phyloP scores from a whole-genome alignment of 2,797 vertebrate species.

The Rhyacichthys aspro region DNA sequence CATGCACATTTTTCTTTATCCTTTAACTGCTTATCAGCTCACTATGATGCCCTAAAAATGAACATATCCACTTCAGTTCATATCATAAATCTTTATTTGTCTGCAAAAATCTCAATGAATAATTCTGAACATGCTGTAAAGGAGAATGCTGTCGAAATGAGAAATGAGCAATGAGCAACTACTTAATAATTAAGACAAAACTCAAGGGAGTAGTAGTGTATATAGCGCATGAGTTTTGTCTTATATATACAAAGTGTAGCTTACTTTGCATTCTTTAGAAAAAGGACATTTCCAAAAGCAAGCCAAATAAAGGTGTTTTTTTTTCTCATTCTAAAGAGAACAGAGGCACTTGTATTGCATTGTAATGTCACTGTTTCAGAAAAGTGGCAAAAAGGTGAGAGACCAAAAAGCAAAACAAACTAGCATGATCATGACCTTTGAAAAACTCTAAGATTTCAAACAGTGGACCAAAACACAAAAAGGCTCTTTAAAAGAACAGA shows the following conservation, averaged over 20 bases:
- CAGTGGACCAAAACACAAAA: slow-evolving; percentile 3
- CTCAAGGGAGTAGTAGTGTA: background rate
- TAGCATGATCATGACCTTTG: slow-evolving; percentile 37
- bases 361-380: slow-evolving; percentile 9
- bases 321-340: slow-evolving; percentile 2
- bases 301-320: background rate
- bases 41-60: slow-evolving; percentile 28
- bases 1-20: slow-evolving; percentile 45
- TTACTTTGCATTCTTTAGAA: too few species aligned
- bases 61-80: slow-evolving; percentile 34
- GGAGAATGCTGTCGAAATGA: slow-evolving; percentile 34
- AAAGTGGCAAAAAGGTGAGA: slow-evolving; percentile 42
- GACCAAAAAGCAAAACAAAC: slow-evolving; percentile 44
- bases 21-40: slow-evolving; percentile 39
- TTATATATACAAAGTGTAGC: too few species aligned
- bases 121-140: slow-evolving; percentile 34
- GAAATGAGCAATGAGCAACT: slow-evolving; percentile 18
- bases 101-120: slow-evolving; percentile 22
- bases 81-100: slow-evolving; percentile 38
- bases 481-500: slow-evolving; percentile 4
- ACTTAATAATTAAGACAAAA: slow-evolving; percentile 22
- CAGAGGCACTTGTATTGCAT: background rate
- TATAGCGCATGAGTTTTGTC: too few species aligned
- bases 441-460: slow-evolving; percentile 21
- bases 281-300: background rate